Percentiles rank a stretch among this genome's conserved stretches.
Evolutionary conservation across 2,797 vertebrate genomes (phyloP).

Genomic region (Prionace glauca): DNA sequence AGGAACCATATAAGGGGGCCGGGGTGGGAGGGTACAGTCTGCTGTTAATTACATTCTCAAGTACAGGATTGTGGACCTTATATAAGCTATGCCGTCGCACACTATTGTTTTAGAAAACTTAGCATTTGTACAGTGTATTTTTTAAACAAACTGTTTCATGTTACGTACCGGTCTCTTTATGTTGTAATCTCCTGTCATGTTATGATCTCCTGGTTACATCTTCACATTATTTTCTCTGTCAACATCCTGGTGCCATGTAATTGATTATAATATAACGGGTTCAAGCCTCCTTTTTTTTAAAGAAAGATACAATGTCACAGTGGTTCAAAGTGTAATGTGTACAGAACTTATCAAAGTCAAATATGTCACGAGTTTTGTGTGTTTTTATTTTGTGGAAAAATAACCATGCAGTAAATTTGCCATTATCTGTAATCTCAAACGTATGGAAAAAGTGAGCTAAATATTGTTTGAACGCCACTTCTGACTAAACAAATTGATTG

Average conservation of each 20-base stretch:
- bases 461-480: background rate
- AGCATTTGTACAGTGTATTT: slow-evolving; percentile 1
- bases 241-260: slow-evolving; percentile 5
- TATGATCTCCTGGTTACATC: background rate
- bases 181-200: background rate
- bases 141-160: background rate
- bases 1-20: slow-evolving; percentile 7
- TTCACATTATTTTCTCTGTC: background rate
- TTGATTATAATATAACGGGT: background rate
- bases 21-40: background rate
- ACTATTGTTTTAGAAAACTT: background rate
- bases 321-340: background rate
- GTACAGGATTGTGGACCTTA: background rate
- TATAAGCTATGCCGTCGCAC: background rate
- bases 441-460: background rate
- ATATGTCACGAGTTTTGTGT: background rate
- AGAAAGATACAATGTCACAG: background rate
- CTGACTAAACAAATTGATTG: background rate
- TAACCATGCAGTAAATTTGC: slow-evolving; percentile 1
- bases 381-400: background rate
- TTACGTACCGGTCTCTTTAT: background rate
- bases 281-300: background rate
- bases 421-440: slow-evolving; percentile 31
- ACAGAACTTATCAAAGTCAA: background rate
- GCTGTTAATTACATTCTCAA: background rate